Evolutionary conservation across 2,797 vertebrate species (phyloP).

Genomic region (Urocyon cinereoargenteus): DNA sequence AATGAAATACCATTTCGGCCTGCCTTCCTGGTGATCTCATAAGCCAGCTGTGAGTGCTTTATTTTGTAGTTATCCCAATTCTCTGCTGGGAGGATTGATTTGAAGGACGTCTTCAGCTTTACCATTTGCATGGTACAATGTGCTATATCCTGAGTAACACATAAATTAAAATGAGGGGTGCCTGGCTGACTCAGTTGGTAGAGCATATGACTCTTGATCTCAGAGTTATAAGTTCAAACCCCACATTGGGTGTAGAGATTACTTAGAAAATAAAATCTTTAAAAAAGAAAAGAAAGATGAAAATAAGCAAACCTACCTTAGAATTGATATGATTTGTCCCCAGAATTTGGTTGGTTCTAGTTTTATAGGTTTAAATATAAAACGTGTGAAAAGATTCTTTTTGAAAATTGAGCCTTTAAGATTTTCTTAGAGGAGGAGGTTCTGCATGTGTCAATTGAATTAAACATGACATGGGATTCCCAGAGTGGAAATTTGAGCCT

Average conservation of each 20-base stretch:
- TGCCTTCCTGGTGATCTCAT: conserved; percentile 51
- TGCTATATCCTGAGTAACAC: background rate
- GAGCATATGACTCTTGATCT: background rate
- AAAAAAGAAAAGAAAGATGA: background rate
- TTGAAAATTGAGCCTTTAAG: conserved; percentile 69
- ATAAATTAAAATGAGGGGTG: background rate
- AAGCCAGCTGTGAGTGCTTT: conserved; percentile 50
- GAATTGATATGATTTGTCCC: conserved; percentile 60
- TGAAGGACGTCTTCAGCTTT: conserved; percentile 27
- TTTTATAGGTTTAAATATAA: conserved; percentile 73
- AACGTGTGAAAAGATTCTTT: conserved; percentile 75
- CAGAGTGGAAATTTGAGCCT: conserved; percentile 74
- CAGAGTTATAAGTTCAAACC: background rate
- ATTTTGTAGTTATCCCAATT: conserved; percentile 63
- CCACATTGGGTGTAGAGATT: background rate
- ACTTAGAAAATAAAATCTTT: background rate
- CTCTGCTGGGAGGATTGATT: conserved; percentile 65
- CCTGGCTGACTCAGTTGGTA: background rate
- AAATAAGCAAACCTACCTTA: conserved; percentile 31
- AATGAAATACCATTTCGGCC: conserved; percentile 23
- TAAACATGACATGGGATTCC: conserved; percentile 73
- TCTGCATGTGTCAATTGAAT: conserved; percentile 70
- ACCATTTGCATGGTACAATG: background rate
- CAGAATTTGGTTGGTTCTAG: conserved; percentile 53
- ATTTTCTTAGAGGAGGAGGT: conserved; percentile 67